phyloP scores from a whole-genome alignment of 2,888 invertebrate species.

The Tachystola acroxantha region DNA sequence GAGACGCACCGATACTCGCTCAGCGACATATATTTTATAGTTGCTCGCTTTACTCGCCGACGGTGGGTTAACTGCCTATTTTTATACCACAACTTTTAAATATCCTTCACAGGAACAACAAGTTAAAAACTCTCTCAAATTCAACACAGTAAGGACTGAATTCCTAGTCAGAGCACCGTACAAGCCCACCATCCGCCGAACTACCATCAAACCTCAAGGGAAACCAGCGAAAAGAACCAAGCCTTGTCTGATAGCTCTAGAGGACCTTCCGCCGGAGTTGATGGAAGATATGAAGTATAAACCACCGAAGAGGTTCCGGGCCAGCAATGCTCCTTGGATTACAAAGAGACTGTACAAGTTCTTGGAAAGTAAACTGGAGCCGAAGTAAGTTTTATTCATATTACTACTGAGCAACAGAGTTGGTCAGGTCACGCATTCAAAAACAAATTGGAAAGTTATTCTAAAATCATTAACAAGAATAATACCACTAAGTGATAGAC shows the following conservation, averaged over 20 bases:
- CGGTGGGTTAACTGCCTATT: too few species aligned
- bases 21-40: too few species aligned
- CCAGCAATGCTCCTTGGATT: constrained; percentile 36
- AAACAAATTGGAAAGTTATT: too few species aligned
- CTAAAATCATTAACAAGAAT: too few species aligned
- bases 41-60: too few species aligned
- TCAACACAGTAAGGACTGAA: constrained; percentile 16
- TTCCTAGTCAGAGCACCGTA: constrained; percentile 34
- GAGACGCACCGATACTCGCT: too few species aligned
- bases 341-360: constrained; percentile 39
- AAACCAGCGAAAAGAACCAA: constrained; percentile 33
- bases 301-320: constrained; percentile 36
- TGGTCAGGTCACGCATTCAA: too few species aligned
- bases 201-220: constrained; percentile 16
- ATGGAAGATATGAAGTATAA: constrained; percentile 36
- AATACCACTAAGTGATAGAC: too few species aligned
- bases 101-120: constrained; percentile 46
- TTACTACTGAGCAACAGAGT: too few species aligned
- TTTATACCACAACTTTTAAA: too few species aligned
- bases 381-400: constrained; percentile 27
- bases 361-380: constrained; percentile 37
- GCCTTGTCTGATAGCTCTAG: constrained; percentile 14
- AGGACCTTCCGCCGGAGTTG: constrained; percentile 25
- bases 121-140: constrained; percentile 36
- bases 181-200: constrained; percentile 23